phyloP scores from a whole-genome alignment of 2,888 invertebrate genomes.

The Adela reaumurella region DNA sequence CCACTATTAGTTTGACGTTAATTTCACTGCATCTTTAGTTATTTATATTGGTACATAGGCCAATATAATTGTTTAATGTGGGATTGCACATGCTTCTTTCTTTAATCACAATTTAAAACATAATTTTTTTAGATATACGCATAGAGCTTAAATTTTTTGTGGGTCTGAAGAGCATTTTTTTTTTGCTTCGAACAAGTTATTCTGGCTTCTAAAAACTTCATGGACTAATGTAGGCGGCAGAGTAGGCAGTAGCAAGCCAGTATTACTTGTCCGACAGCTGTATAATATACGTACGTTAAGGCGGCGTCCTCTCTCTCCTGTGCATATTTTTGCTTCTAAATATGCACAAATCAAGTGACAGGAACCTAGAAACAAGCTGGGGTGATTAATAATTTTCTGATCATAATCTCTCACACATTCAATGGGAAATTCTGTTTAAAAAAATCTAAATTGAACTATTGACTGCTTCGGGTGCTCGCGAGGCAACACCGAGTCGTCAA shows the following conservation, averaged over 20 bases:
- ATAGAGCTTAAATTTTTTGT: not conserved
- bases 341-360: constrained; percentile 15
- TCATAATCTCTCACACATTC: constrained; percentile 40
- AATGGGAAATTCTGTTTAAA: constrained; percentile 18
- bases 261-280: constrained; percentile 18
- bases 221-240: no score
- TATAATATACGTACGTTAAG: constrained; percentile 47
- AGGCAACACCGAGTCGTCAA: not conserved
- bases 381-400: constrained; percentile 59
- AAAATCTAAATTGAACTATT: not conserved
- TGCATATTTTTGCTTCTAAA: constrained; percentile 25
- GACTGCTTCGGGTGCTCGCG: not conserved
- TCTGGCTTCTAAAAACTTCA: not conserved
- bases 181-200: not conserved
- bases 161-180: not conserved
- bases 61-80: no score
- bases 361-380: constrained; percentile 61
- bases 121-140: no score
- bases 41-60: no score
- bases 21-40: no score
- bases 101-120: no score
- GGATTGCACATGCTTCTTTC: no score
- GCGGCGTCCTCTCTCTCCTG: constrained; percentile 26
- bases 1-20: no score
- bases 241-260: no score